Conservation (phyloP, 2,888 invertebrate genomes). For the Oscheius onirici region DNA sequence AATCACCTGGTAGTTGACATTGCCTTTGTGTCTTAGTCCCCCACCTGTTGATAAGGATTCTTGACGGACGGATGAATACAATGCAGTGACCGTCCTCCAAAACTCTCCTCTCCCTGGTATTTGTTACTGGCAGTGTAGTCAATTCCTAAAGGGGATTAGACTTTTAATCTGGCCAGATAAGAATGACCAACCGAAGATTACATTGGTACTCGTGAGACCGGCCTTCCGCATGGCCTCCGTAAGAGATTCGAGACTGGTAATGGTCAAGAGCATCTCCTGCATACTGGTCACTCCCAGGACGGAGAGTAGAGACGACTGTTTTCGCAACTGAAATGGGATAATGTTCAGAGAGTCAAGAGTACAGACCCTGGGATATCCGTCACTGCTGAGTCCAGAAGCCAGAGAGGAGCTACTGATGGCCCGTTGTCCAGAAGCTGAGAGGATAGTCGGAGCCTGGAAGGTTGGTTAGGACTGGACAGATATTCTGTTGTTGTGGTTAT, state of each 20-base stretch:
- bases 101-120: constrained; percentile 75
- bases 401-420: constrained; percentile 45
- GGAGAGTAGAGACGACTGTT: constrained; percentile 59
- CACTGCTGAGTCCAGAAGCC: constrained; percentile 40
- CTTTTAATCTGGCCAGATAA: not conserved
- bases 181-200: constrained; percentile 73
- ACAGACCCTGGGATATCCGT: constrained; percentile 43
- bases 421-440: constrained; percentile 46
- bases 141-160: constrained; percentile 65
- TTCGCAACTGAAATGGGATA: constrained; percentile 49
- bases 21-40: not conserved
- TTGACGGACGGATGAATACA: constrained; percentile 62
- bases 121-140: constrained; percentile 76
- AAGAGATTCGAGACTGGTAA: constrained; percentile 70
- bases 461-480: not conserved
- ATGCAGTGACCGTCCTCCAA: constrained; percentile 73
- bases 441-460: constrained; percentile 49
- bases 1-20: constrained; percentile 70
- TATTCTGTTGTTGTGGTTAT: constrained; percentile 1
- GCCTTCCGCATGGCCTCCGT: constrained; percentile 73
- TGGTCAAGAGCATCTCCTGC: constrained; percentile 68
- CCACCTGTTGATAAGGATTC: constrained; percentile 74
- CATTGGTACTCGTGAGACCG: constrained; percentile 74
- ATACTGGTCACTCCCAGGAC: constrained; percentile 66
- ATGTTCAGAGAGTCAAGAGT: not conserved